A percentile compares a stretch with the other conserved stretches of the same genome.
Evolutionary conservation across 2,113 vertebrate genomes (phyloP).

Genomic region (Mixornis gularis): DNA sequence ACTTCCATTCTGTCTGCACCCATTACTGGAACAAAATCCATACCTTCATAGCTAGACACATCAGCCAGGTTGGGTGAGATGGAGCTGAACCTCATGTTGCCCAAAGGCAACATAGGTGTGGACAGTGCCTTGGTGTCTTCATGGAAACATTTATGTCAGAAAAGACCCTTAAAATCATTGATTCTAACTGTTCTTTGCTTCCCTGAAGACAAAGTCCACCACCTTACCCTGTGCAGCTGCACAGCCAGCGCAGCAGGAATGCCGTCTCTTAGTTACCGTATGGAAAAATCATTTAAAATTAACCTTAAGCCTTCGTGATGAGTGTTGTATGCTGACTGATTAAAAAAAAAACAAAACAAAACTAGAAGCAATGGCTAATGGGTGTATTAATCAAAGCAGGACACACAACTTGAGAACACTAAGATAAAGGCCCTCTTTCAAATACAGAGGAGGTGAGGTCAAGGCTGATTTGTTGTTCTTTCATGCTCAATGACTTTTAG

Average conservation of each 20-base stretch:
- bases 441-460: neutral
- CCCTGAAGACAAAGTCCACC: neutral
- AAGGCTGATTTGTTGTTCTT: neutral
- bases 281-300: slow-evolving; percentile 16
- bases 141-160: neutral
- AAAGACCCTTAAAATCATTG: neutral
- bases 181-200: neutral
- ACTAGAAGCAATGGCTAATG: neutral
- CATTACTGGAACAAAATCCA: neutral
- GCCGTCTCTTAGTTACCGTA: neutral
- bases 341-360: neutral
- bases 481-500: neutral
- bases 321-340: neutral
- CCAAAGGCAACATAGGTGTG: neutral
- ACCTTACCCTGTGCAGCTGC: neutral
- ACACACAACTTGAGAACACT: neutral
- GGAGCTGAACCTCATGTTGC: neutral
- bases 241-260: neutral
- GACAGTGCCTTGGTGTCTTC: neutral
- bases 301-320: neutral
- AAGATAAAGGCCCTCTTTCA: slow-evolving; percentile 2
- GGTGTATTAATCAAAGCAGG: slow-evolving; percentile 6
- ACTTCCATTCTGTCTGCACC: neutral
- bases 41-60: neutral
- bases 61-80: neutral